Percentiles rank a stretch among this genome's conserved stretches.
phyloP scores from a whole-genome alignment of 2,888 invertebrate species.

The Vandiemenella viatica region DNA sequence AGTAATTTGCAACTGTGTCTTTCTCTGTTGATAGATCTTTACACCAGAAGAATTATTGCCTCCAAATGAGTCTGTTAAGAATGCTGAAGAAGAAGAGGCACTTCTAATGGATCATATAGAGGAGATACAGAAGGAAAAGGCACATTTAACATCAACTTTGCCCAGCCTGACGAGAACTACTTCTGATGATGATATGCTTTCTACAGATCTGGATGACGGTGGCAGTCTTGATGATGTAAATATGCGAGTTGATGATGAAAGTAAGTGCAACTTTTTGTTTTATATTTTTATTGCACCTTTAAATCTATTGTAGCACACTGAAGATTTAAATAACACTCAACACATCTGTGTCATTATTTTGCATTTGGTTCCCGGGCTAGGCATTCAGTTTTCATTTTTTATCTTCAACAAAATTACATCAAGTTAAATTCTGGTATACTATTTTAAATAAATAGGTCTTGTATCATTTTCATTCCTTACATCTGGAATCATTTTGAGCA shows the following conservation, averaged over 20 bases:
- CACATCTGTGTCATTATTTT: not conserved
- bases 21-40: slow-evolving; percentile 34
- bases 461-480: too few species aligned
- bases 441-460: too few species aligned
- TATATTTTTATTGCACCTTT: too few species aligned
- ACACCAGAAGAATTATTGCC: slow-evolving; percentile 38
- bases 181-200: slow-evolving; percentile 73
- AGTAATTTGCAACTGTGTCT: too few species aligned
- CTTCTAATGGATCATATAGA: slow-evolving; percentile 61
- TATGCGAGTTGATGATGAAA: slow-evolving; percentile 11
- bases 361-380: too few species aligned
- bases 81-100: slow-evolving; percentile 54
- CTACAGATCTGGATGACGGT: slow-evolving; percentile 65
- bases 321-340: too few species aligned
- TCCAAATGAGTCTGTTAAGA: slow-evolving; percentile 4
- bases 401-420: too few species aligned
- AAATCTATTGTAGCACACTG: too few species aligned
- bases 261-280: slow-evolving; percentile 9
- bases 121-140: slow-evolving; percentile 70
- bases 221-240: slow-evolving; percentile 37
- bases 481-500: too few species aligned
- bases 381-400: too few species aligned
- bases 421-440: too few species aligned
- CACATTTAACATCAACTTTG: slow-evolving; percentile 59
- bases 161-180: slow-evolving; percentile 69